Evolutionary conservation across 1,140 invertebrate species (phyloP), one percentile per base, ranked within the genome.

Genomic region (Apis laboriosa): DNA sequence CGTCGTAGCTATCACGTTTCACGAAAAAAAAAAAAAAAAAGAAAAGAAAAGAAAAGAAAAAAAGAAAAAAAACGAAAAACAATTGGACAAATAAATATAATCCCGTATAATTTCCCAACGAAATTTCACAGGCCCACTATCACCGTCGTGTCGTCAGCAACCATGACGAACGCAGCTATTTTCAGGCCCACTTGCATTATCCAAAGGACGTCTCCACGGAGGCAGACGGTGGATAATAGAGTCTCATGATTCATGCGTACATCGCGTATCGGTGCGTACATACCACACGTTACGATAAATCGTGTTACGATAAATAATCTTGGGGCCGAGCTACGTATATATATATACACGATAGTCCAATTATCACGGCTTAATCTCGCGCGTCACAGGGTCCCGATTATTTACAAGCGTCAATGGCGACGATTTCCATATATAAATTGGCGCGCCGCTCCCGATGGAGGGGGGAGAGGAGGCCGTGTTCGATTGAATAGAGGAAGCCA

Each of bases 151-250:
- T 86, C 85, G 86, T 80, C 84, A 70, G 75, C 82, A 78, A 51
- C 82, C 84, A 83, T 90, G 86, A 90, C 84, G 83, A 86, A 28
- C 51, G 77, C 15, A 75, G 86, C 79, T 91, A 91, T 91, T 91
- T 91, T 91, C 88, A 91, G 90, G 86, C 85, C 88, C 88, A 80
- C 66, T 66, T 74, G n/a, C 73, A 86, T 86, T 77, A 85, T 81
- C 83, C 55, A 63, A 64, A 71, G 49, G 64, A 81, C 64, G 49
- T 72, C 24, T 56, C 82, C 73, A 56, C 34, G 53, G 15, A n/a
- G 61, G 17, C 17, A 63, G 49, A 24, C 56, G 19, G 19, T 13
- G 34, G 17, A 80, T 80, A 84, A 67, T 53, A 56, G 72, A 73
- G 12, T 24, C 58, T 61, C 28, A 60, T 80, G 78, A 74, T 73